phyloP scores from a whole-genome alignment of 2,113 vertebrate species.

The Galeopterus variegatus region DNA sequence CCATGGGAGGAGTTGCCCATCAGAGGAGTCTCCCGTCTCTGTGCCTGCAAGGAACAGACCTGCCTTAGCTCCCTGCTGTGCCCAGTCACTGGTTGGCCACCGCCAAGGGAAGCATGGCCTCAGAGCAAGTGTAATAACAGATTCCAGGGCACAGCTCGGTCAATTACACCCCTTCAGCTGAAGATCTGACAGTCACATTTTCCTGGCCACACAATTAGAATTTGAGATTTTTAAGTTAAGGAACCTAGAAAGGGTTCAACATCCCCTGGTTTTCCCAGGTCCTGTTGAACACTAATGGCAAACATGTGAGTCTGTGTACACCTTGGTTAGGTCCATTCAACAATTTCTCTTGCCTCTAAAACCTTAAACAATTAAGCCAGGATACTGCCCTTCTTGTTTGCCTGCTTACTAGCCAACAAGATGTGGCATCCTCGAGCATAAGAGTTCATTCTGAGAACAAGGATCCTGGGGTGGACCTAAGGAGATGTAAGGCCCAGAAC shows the following conservation, averaged over 20 bases:
- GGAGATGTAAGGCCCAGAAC: not conserved
- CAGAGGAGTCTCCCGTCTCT: not conserved
- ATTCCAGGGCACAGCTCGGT: not conserved
- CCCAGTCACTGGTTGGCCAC: not conserved
- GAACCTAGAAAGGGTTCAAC: not conserved
- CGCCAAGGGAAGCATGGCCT: not conserved
- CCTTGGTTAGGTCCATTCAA: not conserved
- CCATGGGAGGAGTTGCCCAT: not conserved
- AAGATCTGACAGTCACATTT: not conserved
- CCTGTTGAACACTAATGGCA: not conserved
- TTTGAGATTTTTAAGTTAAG: not conserved
- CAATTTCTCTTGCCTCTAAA: not conserved
- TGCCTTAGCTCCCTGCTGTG: fast-evolving
- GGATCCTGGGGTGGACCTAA: not conserved
- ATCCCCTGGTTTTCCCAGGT: not conserved
- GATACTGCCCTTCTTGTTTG: not conserved
- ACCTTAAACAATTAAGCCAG: not conserved
- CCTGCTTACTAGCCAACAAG: not conserved
- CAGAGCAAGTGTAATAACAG: not conserved
- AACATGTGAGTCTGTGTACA: not conserved
- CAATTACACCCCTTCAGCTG: not conserved
- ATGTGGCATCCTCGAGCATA: not conserved
- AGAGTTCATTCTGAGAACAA: not conserved
- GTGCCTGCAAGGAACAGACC: not conserved
- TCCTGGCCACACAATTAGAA: not conserved